phyloP scores from a whole-genome alignment of 2,797 vertebrate species.

The Pogonophryne albipinna region DNA sequence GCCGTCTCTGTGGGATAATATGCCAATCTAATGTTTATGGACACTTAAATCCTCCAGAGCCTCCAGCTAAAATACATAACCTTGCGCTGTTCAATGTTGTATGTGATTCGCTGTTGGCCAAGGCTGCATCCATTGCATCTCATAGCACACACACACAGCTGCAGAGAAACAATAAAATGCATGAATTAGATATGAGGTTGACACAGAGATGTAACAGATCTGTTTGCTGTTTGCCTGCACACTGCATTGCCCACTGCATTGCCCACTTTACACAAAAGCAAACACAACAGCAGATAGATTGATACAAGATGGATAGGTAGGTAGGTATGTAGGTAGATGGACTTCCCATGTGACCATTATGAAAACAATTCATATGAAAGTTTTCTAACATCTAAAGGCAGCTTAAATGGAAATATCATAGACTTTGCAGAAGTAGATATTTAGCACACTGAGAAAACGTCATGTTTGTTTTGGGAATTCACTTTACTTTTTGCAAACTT shows the following conservation, averaged over 20 bases:
- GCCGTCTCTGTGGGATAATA: slow-evolving; percentile 61
- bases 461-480: not conserved
- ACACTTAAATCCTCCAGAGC: slow-evolving; percentile 56
- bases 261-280: slow-evolving; percentile 28
- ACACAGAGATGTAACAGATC: slow-evolving; percentile 58
- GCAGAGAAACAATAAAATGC: slow-evolving; percentile 60
- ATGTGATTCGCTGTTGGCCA: slow-evolving; percentile 29
- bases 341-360: not conserved
- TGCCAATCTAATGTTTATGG: slow-evolving; percentile 73
- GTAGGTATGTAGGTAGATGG: not conserved
- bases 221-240: slow-evolving; percentile 50
- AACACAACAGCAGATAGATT: not conserved
- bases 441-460: not conserved
- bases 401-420: not conserved
- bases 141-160: slow-evolving; percentile 33
- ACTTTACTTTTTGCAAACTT: not conserved
- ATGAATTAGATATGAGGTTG: slow-evolving; percentile 79
- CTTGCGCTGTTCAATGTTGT: slow-evolving; percentile 41
- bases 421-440: no score
- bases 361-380: not conserved
- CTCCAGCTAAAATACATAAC: slow-evolving; percentile 60
- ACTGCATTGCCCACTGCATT: slow-evolving; percentile 19
- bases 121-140: slow-evolving; percentile 23
- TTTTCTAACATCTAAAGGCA: not conserved
- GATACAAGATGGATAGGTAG: slow-evolving; percentile 3